Base-by-base conservation (phyloP, 2,888 invertebrate species). In the Lymantria dispar region DNA sequence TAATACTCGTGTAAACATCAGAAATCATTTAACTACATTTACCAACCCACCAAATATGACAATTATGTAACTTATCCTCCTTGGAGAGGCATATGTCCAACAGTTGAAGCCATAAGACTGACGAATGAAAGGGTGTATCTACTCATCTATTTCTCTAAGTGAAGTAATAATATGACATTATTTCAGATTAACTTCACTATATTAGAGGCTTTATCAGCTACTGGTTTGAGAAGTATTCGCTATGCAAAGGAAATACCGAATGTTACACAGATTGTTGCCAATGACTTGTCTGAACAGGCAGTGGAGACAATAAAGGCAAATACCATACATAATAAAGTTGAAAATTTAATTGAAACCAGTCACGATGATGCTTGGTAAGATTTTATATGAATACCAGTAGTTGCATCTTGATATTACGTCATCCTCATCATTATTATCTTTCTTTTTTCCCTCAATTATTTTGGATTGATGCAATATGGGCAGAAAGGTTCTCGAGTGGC, bases 141-240 rank as follows among this genome's bases (percentile, higher is more conserved):
- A 36, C n/a, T 11, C 2, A 11, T 36, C 36, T 36, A 5, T 36
- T 3, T 36, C 7, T 7, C 9, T 36, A 36, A n/a, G 3, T 36
- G 2, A 3, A n/a, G 9, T 22, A 22, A 22, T 2, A 22, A 3
- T 22, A 22, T 3, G 2, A 22, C 22, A 12, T 42, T 15, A 15
- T 71, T 54, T 36, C 72, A 94, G 89, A 71, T 92, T 52, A 94
- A 94, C 8, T 83, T 96, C 40, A 87, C 92, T 48, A 95, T 99
- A 63, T 87, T 99, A 49, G 99, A 99, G 91, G 99, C 98, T 0
- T 85, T 99, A 38, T 96, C 99, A 14, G 99, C 99, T 0, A 98
- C 98, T 10, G 99, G 99, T 0, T 87, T 99, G 37, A 92, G 99
- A 39, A 98, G 99, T 54, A 96, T 99, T 64, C 94, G 99, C 13